Evolutionary conservation across 1,140 invertebrate species (phyloP).

Genomic region (Macrosteles quadrilineatus): DNA sequence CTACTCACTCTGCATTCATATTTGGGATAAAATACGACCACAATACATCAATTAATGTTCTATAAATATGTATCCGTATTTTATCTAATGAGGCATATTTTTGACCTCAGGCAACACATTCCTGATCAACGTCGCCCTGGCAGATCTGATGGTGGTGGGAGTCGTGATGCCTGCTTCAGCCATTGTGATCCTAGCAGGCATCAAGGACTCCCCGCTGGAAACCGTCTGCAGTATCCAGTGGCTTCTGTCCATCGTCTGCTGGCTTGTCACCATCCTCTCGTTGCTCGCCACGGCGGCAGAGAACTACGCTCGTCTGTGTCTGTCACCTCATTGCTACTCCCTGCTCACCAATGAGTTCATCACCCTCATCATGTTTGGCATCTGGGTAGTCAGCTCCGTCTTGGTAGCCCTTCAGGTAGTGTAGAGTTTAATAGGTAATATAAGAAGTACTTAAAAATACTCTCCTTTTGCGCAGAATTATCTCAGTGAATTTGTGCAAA

Average conservation of each 20-base stretch:
- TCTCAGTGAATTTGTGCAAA: too few relatives aligned
- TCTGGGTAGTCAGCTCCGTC: constrained; percentile 55
- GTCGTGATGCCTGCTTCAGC: constrained; percentile 69
- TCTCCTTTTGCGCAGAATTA: neutral
- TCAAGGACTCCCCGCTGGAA: constrained; percentile 57
- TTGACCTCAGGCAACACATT: constrained; percentile 66
- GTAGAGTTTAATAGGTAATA: neutral
- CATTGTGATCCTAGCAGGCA: constrained; percentile 67
- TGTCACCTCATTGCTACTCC: constrained; percentile 55
- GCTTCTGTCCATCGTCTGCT: constrained; percentile 63
- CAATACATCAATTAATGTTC: too few relatives aligned
- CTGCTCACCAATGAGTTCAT: constrained; percentile 55
- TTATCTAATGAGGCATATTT: too few relatives aligned
- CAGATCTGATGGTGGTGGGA: constrained; percentile 72
- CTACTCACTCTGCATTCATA: too few relatives aligned
- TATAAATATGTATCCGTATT: too few relatives aligned
- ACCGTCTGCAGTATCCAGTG: constrained; percentile 65
- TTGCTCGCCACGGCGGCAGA: constrained; percentile 63
- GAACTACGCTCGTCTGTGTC: constrained; percentile 61
- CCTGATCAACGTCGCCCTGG: constrained; percentile 71
- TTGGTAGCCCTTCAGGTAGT: constrained; percentile 55
- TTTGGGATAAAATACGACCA: too few relatives aligned
- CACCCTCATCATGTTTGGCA: constrained; percentile 53
- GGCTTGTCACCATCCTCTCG: constrained; percentile 66
- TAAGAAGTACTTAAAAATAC: neutral